Conservation (phyloP, 2,888 invertebrate genomes). For the Punctoribates punctum region DNA sequence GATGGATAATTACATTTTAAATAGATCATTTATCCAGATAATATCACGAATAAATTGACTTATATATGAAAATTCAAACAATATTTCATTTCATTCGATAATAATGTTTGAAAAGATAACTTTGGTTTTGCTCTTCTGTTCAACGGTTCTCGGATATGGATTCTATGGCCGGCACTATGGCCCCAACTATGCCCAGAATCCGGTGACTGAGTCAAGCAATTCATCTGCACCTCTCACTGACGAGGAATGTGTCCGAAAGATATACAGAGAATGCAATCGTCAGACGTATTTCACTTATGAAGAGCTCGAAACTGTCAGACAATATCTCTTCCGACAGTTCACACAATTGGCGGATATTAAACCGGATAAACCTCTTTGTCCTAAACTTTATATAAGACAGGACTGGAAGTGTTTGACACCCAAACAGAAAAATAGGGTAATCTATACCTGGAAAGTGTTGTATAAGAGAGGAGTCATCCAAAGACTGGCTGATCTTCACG, state of each 20-base stretch:
- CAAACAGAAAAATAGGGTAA: neutral
- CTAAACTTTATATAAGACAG: neutral
- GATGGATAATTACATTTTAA: too few relatives aligned
- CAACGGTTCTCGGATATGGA: too few relatives aligned
- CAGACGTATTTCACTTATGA: neutral
- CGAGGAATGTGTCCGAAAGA: neutral
- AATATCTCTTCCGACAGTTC: neutral
- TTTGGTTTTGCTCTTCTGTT: too few relatives aligned
- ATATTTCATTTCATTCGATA: too few relatives aligned
- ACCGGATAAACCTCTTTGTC: neutral
- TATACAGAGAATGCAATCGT: neutral
- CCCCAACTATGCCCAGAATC: too few relatives aligned
- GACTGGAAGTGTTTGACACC: slow-evolving; percentile 8
- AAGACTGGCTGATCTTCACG: neutral
- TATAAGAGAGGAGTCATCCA: neutral
- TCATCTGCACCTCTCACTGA: too few relatives aligned
- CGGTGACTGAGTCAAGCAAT: too few relatives aligned
- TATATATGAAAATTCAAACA: too few relatives aligned
- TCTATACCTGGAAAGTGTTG: neutral
- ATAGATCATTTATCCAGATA: too few relatives aligned
- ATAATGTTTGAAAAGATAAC: too few relatives aligned
- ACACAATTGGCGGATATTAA: neutral
- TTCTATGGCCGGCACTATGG: too few relatives aligned
- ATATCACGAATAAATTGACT: too few relatives aligned
- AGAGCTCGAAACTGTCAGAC: neutral